Evolutionary conservation across 1,140 invertebrate genomes (phyloP), one percentile per base, ranked within the genome.

Genomic region (Cyrtorhinus lividipennis): DNA sequence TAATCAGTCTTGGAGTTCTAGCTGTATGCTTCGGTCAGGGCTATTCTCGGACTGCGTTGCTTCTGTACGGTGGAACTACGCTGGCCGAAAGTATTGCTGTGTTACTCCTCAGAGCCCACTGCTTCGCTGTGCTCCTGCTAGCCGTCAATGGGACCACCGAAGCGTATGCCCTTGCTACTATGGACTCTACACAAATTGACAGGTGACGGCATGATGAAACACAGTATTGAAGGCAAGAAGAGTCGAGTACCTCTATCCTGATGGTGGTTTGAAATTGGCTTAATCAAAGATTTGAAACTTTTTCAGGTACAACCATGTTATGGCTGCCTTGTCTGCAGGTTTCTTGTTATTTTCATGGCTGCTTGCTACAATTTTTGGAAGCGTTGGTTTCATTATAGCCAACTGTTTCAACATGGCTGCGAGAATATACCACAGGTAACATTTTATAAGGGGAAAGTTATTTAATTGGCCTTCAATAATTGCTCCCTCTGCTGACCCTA

Each of bases 141-240:
- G 93, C 92, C 13, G 75, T 98, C 23, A 99, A 98, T 78, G 95
- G 95, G 13, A 87, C 95, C 13, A 95, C 92, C 48, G 95, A 99
- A 75, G 91, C 90, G 69, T 99, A 95, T 73, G 87, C 90, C 60
- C 92, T 95, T 79, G 93, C 95, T 38, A 89, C 90, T n/a, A 97
- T 97, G 83, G 88, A 86, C 66, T 87, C 88, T 72, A 71, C 78
- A 26, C 85, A 95, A 69, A 80, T 98, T 56, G 87, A 95, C 68
- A 84, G 78, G 77, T 79, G 67, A 67, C 62, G n/a, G n/a, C n/a
- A n/a, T n/a, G n/a, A n/a, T n/a, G n/a, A n/a, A n/a, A n/a, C n/a
- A n/a, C n/a, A n/a, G n/a, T n/a, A n/a, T n/a, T n/a, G n/a, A n/a
- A n/a, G n/a, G n/a, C n/a, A n/a, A n/a, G n/a, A n/a, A n/a, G n/a